A percentile compares a stretch with the other conserved stretches of the same genome.
Evolutionary conservation across 2,113 vertebrate species (phyloP).

Genomic region (Regulus satrapa): DNA sequence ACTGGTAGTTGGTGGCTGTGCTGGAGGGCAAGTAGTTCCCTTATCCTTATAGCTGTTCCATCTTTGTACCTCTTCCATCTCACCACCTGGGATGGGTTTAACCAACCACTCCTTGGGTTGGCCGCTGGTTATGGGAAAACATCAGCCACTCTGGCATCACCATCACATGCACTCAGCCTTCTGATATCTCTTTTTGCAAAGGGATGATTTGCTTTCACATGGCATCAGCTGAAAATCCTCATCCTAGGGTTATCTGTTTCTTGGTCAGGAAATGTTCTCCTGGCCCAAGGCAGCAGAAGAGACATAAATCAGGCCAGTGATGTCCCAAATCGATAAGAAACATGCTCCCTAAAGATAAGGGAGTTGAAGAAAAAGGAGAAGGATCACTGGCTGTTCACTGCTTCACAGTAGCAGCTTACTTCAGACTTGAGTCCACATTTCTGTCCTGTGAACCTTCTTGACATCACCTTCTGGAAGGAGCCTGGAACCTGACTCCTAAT

Average conservation of each 20-base stretch:
- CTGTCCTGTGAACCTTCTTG: neutral
- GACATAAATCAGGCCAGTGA: neutral
- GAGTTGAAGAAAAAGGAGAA: neutral
- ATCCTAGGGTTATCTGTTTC: neutral
- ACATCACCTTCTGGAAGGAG: neutral
- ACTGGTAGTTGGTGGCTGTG: neutral
- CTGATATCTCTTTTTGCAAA: neutral
- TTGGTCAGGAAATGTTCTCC: neutral
- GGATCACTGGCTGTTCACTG: neutral
- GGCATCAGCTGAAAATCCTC: neutral
- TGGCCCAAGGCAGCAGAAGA: neutral
- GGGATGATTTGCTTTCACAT: neutral
- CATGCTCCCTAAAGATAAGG: neutral
- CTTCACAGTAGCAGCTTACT: neutral
- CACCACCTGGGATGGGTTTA: neutral
- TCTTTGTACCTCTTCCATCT: neutral
- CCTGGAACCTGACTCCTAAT: neutral
- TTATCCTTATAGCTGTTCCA: neutral
- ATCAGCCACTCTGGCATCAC: neutral
- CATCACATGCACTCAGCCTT: neutral
- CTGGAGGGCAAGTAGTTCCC: neutral
- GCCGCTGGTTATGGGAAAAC: neutral
- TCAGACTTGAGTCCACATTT: neutral
- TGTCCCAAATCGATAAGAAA: neutral
- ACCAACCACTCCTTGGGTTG: neutral